Evolutionary conservation across 2,797 vertebrate genomes (phyloP).

Genomic region (Periparus ater): DNA sequence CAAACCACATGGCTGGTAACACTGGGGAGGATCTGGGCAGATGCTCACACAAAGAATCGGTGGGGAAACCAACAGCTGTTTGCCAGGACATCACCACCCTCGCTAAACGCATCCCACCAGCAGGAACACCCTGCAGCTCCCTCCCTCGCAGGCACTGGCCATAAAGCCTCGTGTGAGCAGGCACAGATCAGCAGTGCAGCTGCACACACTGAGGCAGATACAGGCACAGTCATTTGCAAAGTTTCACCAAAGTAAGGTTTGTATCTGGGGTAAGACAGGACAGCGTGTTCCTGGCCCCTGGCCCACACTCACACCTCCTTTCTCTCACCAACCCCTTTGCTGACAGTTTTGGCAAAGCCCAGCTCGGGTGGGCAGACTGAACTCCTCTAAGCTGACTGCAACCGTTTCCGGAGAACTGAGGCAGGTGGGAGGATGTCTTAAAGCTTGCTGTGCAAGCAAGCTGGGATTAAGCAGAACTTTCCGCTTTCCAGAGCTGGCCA

Average conservation of each 20-base stretch:
- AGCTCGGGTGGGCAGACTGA: background rate
- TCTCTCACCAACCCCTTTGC: conserved; percentile 15
- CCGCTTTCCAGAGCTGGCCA: background rate
- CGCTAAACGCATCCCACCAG: background rate
- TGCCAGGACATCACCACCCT: conserved; percentile 5
- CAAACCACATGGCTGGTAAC: background rate
- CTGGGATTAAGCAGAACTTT: conserved; percentile 46
- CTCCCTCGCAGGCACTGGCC: background rate
- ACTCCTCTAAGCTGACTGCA: conserved; percentile 27
- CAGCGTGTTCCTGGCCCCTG: background rate
- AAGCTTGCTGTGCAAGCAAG: background rate
- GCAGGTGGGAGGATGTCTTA: conserved; percentile 28
- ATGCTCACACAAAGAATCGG: background rate
- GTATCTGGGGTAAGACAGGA: conserved; percentile 22
- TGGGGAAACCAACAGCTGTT: conserved; percentile 52
- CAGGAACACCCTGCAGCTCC: background rate
- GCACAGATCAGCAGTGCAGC: background rate
- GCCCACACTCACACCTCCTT: background rate
- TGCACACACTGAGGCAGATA: background rate
- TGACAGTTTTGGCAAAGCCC: conserved; percentile 34
- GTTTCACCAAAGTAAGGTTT: conserved; percentile 13
- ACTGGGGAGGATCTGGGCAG: conserved; percentile 19
- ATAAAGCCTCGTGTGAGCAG: background rate
- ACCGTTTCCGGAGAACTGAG: background rate
- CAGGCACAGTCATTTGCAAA: background rate